phyloP scores from a whole-genome alignment of 92 coral and sea anemone species.

The Muricea muricata region DNA sequence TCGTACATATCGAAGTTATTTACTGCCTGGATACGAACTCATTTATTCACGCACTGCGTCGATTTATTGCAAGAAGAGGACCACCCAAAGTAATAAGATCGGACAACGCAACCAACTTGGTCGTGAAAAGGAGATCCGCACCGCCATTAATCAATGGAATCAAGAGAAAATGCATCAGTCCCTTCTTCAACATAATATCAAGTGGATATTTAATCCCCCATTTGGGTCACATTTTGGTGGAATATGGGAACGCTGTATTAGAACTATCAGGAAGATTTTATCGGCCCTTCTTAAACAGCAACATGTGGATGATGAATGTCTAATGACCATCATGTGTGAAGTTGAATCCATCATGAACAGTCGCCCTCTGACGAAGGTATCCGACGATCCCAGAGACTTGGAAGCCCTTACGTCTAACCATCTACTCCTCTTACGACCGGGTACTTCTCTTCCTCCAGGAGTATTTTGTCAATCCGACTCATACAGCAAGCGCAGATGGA shows the following conservation, averaged over 20 bases:
- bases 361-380: conserved; percentile 34
- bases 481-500: conserved; percentile 18
- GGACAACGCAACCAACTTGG: background rate
- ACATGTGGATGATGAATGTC: background rate
- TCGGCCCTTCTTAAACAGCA: background rate
- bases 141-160: background rate
- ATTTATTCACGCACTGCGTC: background rate
- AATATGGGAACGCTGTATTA: background rate
- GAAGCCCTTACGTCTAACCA: conserved; percentile 39
- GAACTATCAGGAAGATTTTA: background rate
- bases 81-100: background rate
- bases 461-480: background rate
- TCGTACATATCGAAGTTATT: conserved; percentile 6
- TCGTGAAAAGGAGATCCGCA: background rate
- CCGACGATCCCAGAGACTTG: conserved; percentile 31
- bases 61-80: conserved; percentile 4
- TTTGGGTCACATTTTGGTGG: background rate
- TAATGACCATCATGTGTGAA: background rate
- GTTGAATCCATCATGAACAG: conserved; percentile 19
- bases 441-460: too few relatives aligned
- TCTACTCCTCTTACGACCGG: background rate
- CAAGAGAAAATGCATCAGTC: too few relatives aligned
- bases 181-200: too few relatives aligned
- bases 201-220: too few relatives aligned
- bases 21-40: background rate